These are phyloP conservation scores for Cairina moschata DNA, from an alignment of 2,113 vertebrate genomes.

Conservation along the genomic window DNA sequence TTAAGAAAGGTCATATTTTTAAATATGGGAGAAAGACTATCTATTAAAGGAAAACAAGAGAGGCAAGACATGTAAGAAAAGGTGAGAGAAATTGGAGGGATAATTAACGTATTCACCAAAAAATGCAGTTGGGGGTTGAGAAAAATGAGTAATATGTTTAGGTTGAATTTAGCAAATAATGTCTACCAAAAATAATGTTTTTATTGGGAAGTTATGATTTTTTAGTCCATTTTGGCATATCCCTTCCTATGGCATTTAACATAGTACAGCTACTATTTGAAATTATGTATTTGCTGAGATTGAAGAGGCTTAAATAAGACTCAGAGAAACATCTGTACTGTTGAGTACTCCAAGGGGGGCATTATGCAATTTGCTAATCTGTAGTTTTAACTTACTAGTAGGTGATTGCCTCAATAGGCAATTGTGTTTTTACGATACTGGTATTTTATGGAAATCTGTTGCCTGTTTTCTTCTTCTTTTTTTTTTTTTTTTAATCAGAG, in stretches of 20 bases:
- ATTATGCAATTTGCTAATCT: background rate
- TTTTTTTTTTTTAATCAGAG: background rate
- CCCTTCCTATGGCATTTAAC: background rate
- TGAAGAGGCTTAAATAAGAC: background rate
- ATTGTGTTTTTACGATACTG: background rate
- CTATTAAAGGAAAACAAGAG: background rate
- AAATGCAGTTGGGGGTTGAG: background rate
- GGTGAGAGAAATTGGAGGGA: background rate
- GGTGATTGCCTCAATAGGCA: background rate
- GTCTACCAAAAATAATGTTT: slow-evolving; percentile 22
- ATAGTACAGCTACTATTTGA: background rate
- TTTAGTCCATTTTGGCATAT: background rate
- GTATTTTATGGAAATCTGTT: background rate
- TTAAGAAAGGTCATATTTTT: background rate
- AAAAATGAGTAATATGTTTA: background rate
- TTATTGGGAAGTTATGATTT: background rate
- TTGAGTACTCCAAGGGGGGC: background rate
- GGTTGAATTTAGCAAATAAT: slow-evolving; percentile 11
- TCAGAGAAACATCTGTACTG: background rate
- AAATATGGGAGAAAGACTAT: background rate
- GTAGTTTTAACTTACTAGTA: background rate
- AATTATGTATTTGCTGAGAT: background rate
- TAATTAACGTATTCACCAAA: background rate
- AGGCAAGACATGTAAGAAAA: background rate
- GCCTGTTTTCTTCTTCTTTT: background rate